phyloP scores from a whole-genome alignment of 1,140 invertebrate genomes.

The Pogonus chalceus region DNA sequence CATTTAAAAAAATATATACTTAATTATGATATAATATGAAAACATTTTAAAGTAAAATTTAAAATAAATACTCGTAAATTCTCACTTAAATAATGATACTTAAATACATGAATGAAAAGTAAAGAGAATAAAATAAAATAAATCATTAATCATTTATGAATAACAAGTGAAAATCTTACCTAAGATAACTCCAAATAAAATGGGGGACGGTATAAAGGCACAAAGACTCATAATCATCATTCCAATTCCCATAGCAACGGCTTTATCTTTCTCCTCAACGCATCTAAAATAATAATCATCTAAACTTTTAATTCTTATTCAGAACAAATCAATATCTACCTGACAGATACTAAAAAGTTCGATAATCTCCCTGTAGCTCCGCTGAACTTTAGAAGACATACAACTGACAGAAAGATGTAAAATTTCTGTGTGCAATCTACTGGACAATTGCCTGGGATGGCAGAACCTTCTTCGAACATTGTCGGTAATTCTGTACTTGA shows the following conservation, averaged over 20 bases:
- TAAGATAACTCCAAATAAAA: constrained; percentile 59
- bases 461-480: constrained; percentile 34
- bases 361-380: constrained; percentile 56
- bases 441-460: constrained; percentile 49
- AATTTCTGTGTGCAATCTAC: constrained; percentile 56
- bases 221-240: constrained; percentile 56
- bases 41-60: too few species aligned
- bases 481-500: neutral
- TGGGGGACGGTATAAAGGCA: constrained; percentile 61
- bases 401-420: constrained; percentile 53
- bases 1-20: too few species aligned
- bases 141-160: neutral
- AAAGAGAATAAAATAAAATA: constrained; percentile 3
- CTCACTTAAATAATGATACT: too few species aligned
- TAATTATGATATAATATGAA: too few species aligned
- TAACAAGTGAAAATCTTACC: constrained; percentile 37
- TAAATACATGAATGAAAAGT: too few species aligned
- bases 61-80: too few species aligned
- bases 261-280: constrained; percentile 60
- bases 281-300: constrained; percentile 37
- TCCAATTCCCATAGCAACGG: constrained; percentile 58
- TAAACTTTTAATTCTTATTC: constrained; percentile 1
- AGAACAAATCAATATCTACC: constrained; percentile 28
- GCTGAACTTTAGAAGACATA: constrained; percentile 55
- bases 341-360: constrained; percentile 56